Base-by-base conservation (phyloP, 1,140 invertebrate genomes). In the Dreissena rostriformis region DNA sequence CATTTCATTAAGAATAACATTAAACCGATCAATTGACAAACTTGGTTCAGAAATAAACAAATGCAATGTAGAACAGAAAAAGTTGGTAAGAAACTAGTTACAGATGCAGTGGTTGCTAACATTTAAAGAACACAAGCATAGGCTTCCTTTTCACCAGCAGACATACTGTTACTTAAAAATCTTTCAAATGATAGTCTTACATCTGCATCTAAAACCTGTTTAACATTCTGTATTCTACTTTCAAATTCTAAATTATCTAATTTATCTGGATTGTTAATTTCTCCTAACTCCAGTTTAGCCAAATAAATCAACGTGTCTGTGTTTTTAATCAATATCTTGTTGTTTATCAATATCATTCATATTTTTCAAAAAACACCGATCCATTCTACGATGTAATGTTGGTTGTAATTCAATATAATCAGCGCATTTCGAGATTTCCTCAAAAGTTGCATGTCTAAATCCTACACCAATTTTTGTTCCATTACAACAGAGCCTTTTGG, bases 391-490 rank as follows among this genome's bases (percentile, higher is more conserved):
- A 55, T 84, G 74, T 49, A 75, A 68, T 22, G 74, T 71, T 10
- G 24, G 57, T 8, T 73, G 53, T 10, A 78, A 49, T 55, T 14
- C 1, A 22, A 51, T 49, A n/a, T 17, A 22, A 53, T n/a, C 12
- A 75, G 67, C 71, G 53, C 63, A 29, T n/a, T 68, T 79, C 22
- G 49, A 26, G 12, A 86, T 79, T 57, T 70, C 66, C 15, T 53
- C 67, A 84, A 80, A 65, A 15, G n/a, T 65, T 0, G 81, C 76
- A 86, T 84, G 70, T 51, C 82, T 61, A 72, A 86, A 86, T 28
- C 76, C 71, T n/a, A 86, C 66, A 14, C 86, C 86, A 75, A 86
- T 57, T 63, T 68, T 80, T 29, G 86, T 86, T 0, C 86, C 86
- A 81, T 86, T 76, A 77, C 86, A 84, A 22, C 81, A 76, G 15